Evolutionary conservation across 1,140 invertebrate genomes (phyloP).

Genomic region (Drosophila sechellia): DNA sequence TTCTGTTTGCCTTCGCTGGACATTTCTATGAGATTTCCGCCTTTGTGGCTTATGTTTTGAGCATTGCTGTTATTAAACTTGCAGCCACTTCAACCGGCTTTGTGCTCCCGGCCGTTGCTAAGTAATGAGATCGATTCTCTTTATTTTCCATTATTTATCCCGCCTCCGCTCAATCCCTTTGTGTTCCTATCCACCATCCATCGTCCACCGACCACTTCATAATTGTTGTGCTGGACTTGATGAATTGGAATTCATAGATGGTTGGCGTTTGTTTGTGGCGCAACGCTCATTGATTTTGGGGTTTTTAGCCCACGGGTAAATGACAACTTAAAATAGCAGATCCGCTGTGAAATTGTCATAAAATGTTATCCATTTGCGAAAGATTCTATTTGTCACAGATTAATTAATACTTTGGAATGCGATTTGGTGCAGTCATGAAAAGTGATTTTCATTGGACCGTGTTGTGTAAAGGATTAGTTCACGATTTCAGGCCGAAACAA

Average conservation of each 20-base stretch:
- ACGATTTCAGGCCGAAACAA: neutral
- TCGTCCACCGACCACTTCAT: conserved; percentile 21
- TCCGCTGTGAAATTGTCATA: neutral
- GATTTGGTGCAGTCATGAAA: neutral
- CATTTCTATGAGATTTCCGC: conserved; percentile 57
- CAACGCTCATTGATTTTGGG: conserved; percentile 31
- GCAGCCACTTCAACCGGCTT: conserved; percentile 40
- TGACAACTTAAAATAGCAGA: neutral
- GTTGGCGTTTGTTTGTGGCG: conserved; percentile 26
- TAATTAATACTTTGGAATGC: neutral
- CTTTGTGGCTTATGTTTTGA: conserved; percentile 72
- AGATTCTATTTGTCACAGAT: neutral
- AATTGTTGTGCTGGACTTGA: conserved; percentile 43
- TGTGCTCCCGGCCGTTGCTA: conserved; percentile 65
- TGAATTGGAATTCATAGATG: conserved; percentile 55
- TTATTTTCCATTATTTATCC: conserved; percentile 30
- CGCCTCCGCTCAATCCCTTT: conserved; percentile 3
- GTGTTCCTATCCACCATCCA: neutral
- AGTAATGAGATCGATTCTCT: conserved; percentile 77
- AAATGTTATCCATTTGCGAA: neutral
- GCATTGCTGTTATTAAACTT: conserved; percentile 78
- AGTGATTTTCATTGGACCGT: neutral
- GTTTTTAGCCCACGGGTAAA: neutral
- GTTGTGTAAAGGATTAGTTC: conserved; percentile 7
- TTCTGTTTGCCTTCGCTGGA: conserved; percentile 54